A percentile compares a stretch with the other conserved stretches of the same genome.
phyloP scores from a whole-genome alignment of 2,797 vertebrate genomes.

The Todus mexicanus region DNA sequence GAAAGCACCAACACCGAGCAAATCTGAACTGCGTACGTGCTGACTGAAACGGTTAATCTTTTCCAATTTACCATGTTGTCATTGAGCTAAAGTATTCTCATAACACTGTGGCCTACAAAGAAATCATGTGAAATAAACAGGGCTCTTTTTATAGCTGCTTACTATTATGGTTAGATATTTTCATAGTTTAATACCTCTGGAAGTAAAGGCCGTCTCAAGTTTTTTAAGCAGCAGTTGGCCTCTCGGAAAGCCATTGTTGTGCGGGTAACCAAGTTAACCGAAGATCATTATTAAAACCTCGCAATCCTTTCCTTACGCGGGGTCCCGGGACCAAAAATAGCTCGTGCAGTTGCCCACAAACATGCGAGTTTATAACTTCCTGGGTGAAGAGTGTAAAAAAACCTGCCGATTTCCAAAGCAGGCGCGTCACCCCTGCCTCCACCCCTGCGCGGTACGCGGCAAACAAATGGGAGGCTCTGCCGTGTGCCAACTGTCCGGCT shows the following conservation, averaged over 20 bases:
- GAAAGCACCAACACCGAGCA: neutral
- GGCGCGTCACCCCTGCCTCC: neutral
- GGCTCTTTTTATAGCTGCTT: slow-evolving; percentile 65
- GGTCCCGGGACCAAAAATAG: slow-evolving; percentile 76
- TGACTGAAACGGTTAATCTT: slow-evolving; percentile 27
- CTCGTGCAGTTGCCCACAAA: slow-evolving; percentile 61
- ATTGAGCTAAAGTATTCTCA: slow-evolving; percentile 38
- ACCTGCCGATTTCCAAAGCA: slow-evolving; percentile 9
- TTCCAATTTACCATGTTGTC: slow-evolving; percentile 36
- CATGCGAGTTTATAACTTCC: slow-evolving; percentile 69
- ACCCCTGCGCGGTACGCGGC: neutral
- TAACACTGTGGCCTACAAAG: slow-evolving; percentile 21
- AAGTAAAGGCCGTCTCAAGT: slow-evolving; percentile 51
- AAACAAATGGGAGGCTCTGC: neutral
- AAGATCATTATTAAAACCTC: slow-evolving; percentile 64
- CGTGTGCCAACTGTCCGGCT: neutral
- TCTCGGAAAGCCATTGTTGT: slow-evolving; percentile 56
- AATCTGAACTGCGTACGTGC: neutral
- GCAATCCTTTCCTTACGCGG: slow-evolving; percentile 66
- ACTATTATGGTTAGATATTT: slow-evolving; percentile 61
- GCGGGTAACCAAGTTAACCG: slow-evolving; percentile 62
- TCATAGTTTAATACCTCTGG: slow-evolving; percentile 62
- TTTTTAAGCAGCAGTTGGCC: slow-evolving; percentile 55
- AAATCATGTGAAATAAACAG: slow-evolving; percentile 64
- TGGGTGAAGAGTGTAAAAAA: slow-evolving; percentile 58